phyloP scores from a whole-genome alignment of 1,140 invertebrate genomes.

The Lordiphosa collinella region DNA sequence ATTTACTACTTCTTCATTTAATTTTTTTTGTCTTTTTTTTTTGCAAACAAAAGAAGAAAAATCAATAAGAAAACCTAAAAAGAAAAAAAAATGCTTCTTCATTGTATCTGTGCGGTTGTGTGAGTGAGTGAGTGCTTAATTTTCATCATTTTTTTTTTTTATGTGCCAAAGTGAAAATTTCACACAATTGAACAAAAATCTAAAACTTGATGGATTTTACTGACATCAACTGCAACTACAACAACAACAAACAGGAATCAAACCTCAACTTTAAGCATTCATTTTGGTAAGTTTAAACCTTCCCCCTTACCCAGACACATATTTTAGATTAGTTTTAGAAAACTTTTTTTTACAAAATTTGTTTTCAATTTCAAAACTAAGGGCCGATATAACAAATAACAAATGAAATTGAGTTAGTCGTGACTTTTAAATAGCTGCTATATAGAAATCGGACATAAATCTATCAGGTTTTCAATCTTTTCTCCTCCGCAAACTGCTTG shows the following conservation, averaged over 20 bases:
- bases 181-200: conserved; percentile 1
- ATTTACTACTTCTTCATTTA: not conserved
- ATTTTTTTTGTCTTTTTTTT: not conserved
- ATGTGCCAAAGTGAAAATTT: not conserved
- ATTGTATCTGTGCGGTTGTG: conserved; percentile 14
- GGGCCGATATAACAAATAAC: no score
- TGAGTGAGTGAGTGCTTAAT: conserved; percentile 3
- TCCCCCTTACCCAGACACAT: no score
- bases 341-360: no score
- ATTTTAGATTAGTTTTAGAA: no score
- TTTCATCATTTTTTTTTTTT: conserved; percentile 16
- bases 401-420: no score
- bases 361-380: no score
- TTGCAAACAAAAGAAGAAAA: conserved; percentile 5
- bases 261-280: not conserved
- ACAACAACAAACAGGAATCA: not conserved
- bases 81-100: conserved; percentile 6
- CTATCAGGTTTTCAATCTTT: no score
- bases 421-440: no score
- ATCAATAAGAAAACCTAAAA: conserved; percentile 6
- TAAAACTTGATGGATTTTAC: not conserved
- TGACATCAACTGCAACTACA: conserved; percentile 1
- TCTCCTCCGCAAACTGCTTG: no score
- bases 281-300: no score
- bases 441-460: no score